A percentile compares a stretch with the other conserved stretches of the same genome.
phyloP scores from a whole-genome alignment of 1,140 invertebrate species.

The Bombus polaris region DNA sequence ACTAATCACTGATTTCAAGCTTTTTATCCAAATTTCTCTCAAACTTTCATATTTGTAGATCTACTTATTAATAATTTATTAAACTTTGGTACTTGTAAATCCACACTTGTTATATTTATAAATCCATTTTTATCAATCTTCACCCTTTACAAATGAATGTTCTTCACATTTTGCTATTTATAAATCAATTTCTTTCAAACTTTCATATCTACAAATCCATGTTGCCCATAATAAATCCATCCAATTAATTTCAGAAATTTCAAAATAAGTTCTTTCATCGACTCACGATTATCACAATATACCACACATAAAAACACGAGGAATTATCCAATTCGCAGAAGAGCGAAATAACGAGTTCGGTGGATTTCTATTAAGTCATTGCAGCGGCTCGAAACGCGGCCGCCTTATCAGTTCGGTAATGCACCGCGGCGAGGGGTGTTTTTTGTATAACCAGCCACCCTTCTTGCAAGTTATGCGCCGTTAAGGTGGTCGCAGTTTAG shows the following conservation, averaged over 20 bases:
- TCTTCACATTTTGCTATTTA: no score
- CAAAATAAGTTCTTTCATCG: no score
- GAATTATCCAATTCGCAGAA: background rate
- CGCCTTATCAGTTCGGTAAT: conserved; percentile 17
- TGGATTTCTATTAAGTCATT: conserved; percentile 39
- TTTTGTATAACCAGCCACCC: conserved; percentile 4
- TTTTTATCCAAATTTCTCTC: background rate
- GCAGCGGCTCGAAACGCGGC: background rate
- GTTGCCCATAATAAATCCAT: no score
- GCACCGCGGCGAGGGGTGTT: background rate
- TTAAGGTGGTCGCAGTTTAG: conserved; percentile 45
- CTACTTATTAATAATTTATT: background rate
- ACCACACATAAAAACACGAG: background rate
- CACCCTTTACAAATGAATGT: no score
- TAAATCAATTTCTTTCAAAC: no score
- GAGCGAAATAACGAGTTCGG: conserved; percentile 6
- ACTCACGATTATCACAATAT: no score
- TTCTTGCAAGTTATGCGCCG: conserved; percentile 31
- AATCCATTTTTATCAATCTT: background rate
- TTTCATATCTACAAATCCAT: no score
- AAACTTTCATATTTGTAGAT: background rate
- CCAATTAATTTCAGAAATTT: no score
- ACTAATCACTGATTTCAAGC: no score
- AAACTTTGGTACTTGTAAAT: background rate
- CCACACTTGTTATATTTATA: background rate